Evolutionary conservation across 2,888 invertebrate species (phyloP).

Genomic region (Drosophila paranaensis): DNA sequence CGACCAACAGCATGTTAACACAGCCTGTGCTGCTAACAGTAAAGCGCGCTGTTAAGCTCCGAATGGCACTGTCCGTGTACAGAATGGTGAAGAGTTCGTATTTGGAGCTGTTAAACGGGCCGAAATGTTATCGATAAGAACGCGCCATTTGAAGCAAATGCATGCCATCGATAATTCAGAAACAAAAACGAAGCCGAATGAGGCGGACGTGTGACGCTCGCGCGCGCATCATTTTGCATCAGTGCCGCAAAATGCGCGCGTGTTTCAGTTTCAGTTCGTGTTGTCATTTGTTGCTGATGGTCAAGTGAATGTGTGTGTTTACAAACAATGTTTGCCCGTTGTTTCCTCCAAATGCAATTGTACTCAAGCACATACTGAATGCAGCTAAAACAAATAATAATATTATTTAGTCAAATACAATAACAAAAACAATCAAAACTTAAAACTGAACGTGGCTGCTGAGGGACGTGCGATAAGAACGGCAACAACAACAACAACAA

Average conservation of each 20-base stretch:
- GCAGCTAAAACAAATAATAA: constrained; percentile 15
- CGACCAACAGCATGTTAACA: constrained; percentile 14
- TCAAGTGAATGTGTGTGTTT: constrained; percentile 40
- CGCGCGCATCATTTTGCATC: constrained; percentile 54
- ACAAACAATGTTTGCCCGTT: constrained; percentile 24
- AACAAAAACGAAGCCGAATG: constrained; percentile 56
- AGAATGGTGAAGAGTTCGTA: constrained; percentile 10
- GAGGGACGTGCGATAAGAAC: constrained; percentile 71
- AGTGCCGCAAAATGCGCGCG: constrained; percentile 60
- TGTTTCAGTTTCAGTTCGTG: constrained; percentile 58
- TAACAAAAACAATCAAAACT: constrained; percentile 24
- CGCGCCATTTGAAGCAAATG: constrained; percentile 31
- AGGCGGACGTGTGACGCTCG: constrained; percentile 58
- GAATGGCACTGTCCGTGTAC: constrained; percentile 31
- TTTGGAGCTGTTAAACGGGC: constrained; percentile 23
- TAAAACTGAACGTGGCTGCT: constrained; percentile 52
- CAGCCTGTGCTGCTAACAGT: neutral
- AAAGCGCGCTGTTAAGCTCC: constrained; percentile 23
- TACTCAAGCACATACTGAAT: constrained; percentile 25
- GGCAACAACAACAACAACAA: constrained; percentile 44
- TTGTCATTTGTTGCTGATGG: constrained; percentile 41
- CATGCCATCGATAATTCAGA: constrained; percentile 43
- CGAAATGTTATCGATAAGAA: constrained; percentile 36
- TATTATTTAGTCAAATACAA: constrained; percentile 28
- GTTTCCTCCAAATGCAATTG: constrained; percentile 17